Evolutionary conservation across 2,797 vertebrate species (phyloP), one percentile per base, ranked within the genome.

Genomic region (Acanthurus leucopareius): DNA sequence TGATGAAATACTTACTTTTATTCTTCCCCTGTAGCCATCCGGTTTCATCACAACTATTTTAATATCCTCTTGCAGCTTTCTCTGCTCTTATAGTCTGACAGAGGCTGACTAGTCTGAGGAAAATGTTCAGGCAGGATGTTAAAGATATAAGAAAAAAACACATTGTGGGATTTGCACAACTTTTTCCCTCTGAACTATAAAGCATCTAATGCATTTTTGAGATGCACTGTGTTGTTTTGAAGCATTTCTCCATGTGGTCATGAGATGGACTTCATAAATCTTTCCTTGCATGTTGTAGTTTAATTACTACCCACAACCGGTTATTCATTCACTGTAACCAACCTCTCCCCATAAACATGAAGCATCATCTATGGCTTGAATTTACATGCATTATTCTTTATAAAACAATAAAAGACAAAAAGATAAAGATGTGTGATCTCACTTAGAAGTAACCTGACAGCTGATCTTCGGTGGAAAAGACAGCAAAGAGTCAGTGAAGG

Each of bases 401-500:
- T 38, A 7, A 75, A 56, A 53, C 14, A 15, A 15, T 15, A 45
- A 51, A 17, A 20, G 28, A 32, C 28, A 53, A n/a, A 71, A 40
- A 14, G 20, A 40, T 8, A 28, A 32, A 22, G 14, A 25, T 25
- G 25, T 57, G 7, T 35, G 54, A 2, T 0, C n/a, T 73, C 60
- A 25, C 52, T 6, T n/a, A 64, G 38, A 32, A 9, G 19, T 19
- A n/a, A 19, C 1, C 52, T 47, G 40, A 52, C 42, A 22, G 4
- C 1, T 40, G 35, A 28, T 47, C 63, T 76, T 51, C 40, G n/a
- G 42, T 47, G 28, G 15, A 61, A 63, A 62, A n/a, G 69, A 49
- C 45, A 62, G 66, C 42, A 35, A 69, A 63, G 28, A 80, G 20
- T 61, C 68, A 22, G 3, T 63, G 65, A 64, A 44, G 25, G 10